Percentiles rank a stretch among this genome's conserved stretches.
phyloP scores from a whole-genome alignment of 1,140 invertebrate genomes.

The Anastatus disparis region DNA sequence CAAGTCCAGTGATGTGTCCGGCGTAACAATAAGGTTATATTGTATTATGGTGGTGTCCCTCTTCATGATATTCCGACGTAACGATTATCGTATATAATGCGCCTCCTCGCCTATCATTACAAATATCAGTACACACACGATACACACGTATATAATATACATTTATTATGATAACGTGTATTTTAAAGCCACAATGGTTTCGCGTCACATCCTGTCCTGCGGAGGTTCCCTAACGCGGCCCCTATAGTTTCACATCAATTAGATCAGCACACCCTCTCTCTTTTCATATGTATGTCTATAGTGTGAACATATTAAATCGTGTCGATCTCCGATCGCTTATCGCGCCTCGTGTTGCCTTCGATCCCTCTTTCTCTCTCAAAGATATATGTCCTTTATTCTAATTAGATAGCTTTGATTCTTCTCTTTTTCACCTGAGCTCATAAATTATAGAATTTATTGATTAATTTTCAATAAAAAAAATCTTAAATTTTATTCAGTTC shows the following conservation, averaged over 20 bases:
- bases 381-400: too few relatives aligned
- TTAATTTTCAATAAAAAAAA: too few relatives aligned
- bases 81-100: too few relatives aligned
- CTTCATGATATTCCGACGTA: conserved; percentile 8
- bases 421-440: background rate
- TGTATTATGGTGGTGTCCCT: conserved; percentile 23
- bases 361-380: background rate
- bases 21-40: conserved; percentile 35
- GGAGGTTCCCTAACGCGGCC: conserved; percentile 41
- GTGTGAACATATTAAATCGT: too few relatives aligned
- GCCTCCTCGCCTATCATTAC: conserved; percentile 2
- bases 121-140: background rate
- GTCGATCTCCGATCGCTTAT: conserved; percentile 32
- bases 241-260: conserved; percentile 56
- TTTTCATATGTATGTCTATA: too few relatives aligned
- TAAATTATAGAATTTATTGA: too few relatives aligned
- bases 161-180: conserved; percentile 59
- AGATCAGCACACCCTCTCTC: conserved; percentile 61
- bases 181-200: conserved; percentile 58
- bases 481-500: too few relatives aligned
- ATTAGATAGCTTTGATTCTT: too few relatives aligned
- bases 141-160: conserved; percentile 44
- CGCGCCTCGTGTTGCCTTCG: background rate
- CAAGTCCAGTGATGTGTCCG: background rate
- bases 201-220: conserved; percentile 64